These are phyloP conservation scores for Drosophila grimshawi DNA, from an alignment of 1,140 invertebrate genomes.

Conservation along the genomic window DNA sequence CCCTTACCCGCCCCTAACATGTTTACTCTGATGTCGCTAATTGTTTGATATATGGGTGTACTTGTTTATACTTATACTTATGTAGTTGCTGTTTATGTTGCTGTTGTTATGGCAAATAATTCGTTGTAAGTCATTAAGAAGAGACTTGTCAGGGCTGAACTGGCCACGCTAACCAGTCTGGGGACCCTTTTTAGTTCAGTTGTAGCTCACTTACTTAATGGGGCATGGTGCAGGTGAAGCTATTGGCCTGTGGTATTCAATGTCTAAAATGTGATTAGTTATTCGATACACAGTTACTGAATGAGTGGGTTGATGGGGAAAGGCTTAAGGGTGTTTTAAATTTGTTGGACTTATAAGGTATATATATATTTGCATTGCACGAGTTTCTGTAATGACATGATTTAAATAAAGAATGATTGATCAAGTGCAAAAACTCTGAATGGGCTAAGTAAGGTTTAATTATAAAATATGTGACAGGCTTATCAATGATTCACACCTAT, in stretches of 20 bases:
- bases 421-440: too few relatives aligned
- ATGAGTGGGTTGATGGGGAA: too few relatives aligned
- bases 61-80: conserved; percentile 32
- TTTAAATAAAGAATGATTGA: too few relatives aligned
- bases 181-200: neutral
- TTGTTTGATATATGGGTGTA: conserved; percentile 67
- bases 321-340: too few relatives aligned
- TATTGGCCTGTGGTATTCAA: too few relatives aligned
- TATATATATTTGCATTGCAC: too few relatives aligned
- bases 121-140: conserved; percentile 53
- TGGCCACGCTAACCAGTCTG: neutral
- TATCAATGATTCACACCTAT: too few relatives aligned
- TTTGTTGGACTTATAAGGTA: too few relatives aligned
- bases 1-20: conserved; percentile 36
- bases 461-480: too few relatives aligned
- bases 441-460: too few relatives aligned
- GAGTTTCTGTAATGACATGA: too few relatives aligned
- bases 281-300: too few relatives aligned
- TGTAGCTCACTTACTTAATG: conserved; percentile 46
- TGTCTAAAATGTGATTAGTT: neutral
- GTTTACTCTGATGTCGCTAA: conserved; percentile 76
- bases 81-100: conserved; percentile 13
- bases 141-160: conserved; percentile 34
- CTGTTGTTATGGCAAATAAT: conserved; percentile 69
- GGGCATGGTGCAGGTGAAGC: conserved; percentile 42